Evolutionary conservation across 2,113 vertebrate genomes (phyloP).

Genomic region (Centropristis striata): DNA sequence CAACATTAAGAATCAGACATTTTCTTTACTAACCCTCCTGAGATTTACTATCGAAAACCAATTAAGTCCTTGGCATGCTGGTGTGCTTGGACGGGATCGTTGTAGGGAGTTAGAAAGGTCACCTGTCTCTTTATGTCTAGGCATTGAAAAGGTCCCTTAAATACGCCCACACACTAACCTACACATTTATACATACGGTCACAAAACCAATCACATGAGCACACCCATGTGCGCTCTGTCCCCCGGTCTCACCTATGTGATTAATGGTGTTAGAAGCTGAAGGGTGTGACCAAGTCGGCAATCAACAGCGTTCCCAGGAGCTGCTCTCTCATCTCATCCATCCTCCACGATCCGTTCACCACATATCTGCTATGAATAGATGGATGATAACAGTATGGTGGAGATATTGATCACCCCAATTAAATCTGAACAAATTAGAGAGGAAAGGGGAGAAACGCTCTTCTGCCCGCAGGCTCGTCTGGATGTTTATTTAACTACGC

Average conservation of each 20-base stretch:
- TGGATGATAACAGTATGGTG: constrained; percentile 30
- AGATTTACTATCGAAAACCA: constrained; percentile 80
- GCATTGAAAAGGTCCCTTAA: constrained; percentile 20
- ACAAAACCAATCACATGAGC: constrained; percentile 11
- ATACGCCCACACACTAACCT: constrained; percentile 20
- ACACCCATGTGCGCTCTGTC: constrained; percentile 1
- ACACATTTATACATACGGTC: not conserved
- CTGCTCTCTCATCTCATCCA: constrained; percentile 13
- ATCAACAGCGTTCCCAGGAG: constrained; percentile 62
- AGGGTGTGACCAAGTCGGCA: constrained; percentile 39
- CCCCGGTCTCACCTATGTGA: constrained; percentile 47
- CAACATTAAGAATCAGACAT: constrained; percentile 43
- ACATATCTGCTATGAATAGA: constrained; percentile 29
- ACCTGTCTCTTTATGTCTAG: constrained; percentile 50
- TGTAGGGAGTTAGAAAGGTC: constrained; percentile 71
- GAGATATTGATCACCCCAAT: constrained; percentile 60
- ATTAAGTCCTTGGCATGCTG: constrained; percentile 67
- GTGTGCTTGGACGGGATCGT: constrained; percentile 57
- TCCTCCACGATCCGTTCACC: not conserved
- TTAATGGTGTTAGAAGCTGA: constrained; percentile 48
- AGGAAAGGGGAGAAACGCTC: constrained; percentile 6
- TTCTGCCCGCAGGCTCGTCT: constrained; percentile 6
- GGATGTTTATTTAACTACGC: constrained; percentile 26
- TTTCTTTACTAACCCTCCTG: constrained; percentile 52
- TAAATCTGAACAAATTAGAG: constrained; percentile 51